Base-by-base conservation (phyloP, 2,113 vertebrate species). In the Leptosomus discolor region DNA sequence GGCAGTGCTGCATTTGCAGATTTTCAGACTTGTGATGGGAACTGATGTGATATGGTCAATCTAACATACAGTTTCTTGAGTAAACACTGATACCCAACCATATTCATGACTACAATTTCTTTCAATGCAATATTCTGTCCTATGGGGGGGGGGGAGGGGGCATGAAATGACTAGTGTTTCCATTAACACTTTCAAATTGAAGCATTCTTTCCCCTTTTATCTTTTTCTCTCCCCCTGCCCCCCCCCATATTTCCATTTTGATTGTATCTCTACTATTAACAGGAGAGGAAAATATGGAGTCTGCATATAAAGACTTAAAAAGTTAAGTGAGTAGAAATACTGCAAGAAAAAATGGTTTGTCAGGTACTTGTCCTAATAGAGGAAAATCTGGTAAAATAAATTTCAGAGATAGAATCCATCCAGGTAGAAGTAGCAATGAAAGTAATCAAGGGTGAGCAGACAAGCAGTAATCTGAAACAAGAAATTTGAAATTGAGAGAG, bases 141-240 rank as follows among this genome's bases (percentile, higher is more conserved):
- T 88, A 1, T 60, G 23, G 5, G 43, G 46, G 30, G 11, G 37
- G 11, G 20, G 3, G 30, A 5, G 21, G 53, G 27, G 20, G 13
- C n/a, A n/a, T n/a, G 9, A 34, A 2, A 41, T 39, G 16, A 27
- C 32, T 58, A 10, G 0, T 73, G 16, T 81, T 87, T 92, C 57
- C 34, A 79, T 8, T 39, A 39, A 27, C 8, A 21, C 8, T 48
- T 20, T 61, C 12, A 37, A 64, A 32, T 46, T 86, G 12, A 81
- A 81, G 7, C 12, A 39, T 7, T 41, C 15, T 46, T 84, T 39
- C n/a, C 7, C 60, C 68, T 73, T 51, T 64, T 46, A 12, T 32
- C 5, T 15, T 15, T 36, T 34, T 32, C 9, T 0, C 0, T 9
- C 18, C 11, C 24, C 9, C n/a, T n/a, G n/a, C n/a, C n/a, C 45